Base-by-base conservation (phyloP, 2,888 invertebrate genomes). In the Hoplodrina blanda region DNA sequence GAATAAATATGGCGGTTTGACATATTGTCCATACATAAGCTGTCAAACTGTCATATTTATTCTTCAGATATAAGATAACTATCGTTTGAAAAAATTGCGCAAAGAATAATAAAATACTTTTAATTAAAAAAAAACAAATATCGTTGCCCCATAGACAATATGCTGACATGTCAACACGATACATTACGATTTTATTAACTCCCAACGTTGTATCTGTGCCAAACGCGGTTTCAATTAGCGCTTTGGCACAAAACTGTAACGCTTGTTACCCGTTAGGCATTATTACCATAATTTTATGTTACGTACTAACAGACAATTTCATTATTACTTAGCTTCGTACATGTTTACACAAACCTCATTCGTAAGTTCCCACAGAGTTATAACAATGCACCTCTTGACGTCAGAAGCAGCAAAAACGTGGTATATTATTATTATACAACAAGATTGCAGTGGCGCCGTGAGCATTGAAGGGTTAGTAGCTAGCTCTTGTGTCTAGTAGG, bases 341-440 rank as follows among this genome's bases (percentile, higher is more conserved):
- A 57, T 25, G 41, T 70, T 66, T 49, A 44, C 53, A 57, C 19
- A 63, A 76, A 76, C 50, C 61, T 70, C 73, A 71, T 69, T 80
- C 64, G 30, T 62, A 61, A 72, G 65, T 69, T 73, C 67, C 52
- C 61, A 71, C 64, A 52, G 69, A 69, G 71, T 61, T 75, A 76
- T 71, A 80, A 80, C 80, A 82, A 80, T 80, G 80, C 80, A 80
- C 57, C 65, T 71, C 82, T 82, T 68, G 74, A 82, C 69, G 82
- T 80, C 78, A 82, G 25, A 69, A 60, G 52, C 76, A 81, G 73
- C 69, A 69, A 73, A 73, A 77, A 80, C 74, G 55, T 66, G 50
- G 55, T 73, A 71, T 69, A 64, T 69, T 64, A 73, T 41, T 77
- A 73, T 61, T 70, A 68, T 71, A 77, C 37, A 61, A 77, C 79